A percentile compares a stretch with the other conserved stretches of the same genome.
Conservation (phyloP, 2,797 vertebrate species). For the Cossypha heuglini region DNA sequence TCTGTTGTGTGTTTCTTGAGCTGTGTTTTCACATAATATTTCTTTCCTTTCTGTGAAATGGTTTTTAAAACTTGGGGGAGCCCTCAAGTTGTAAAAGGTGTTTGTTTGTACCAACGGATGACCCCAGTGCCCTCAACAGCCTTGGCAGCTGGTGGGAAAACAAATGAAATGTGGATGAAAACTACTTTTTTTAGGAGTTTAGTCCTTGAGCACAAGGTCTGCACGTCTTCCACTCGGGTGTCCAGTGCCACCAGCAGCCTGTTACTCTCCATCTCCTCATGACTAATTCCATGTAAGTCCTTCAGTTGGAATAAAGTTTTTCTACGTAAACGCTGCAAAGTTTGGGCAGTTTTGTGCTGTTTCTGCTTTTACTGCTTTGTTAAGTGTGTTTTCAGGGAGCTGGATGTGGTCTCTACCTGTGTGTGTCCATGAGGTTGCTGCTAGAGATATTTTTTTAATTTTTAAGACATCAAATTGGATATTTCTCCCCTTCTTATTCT, state of each 20-base stretch:
- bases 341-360: background rate
- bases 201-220: slow-evolving; percentile 64
- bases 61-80: slow-evolving; percentile 71
- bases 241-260: slow-evolving; percentile 73
- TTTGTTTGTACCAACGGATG: slow-evolving; percentile 57
- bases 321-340: slow-evolving; percentile 61
- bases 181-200: slow-evolving; percentile 53
- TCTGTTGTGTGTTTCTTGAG: slow-evolving; percentile 73
- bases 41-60: slow-evolving; percentile 77
- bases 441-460: rapidly evolving
- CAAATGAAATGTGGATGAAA: slow-evolving; percentile 48
- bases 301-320: slow-evolving; percentile 80
- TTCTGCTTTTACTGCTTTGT: background rate
- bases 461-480: rapidly evolving
- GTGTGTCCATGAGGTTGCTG: background rate
- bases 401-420: rapidly evolving
- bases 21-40: slow-evolving; percentile 71
- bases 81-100: slow-evolving; percentile 69
- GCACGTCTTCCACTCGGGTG: slow-evolving; percentile 67
- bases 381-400: background rate
- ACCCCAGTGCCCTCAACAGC: slow-evolving; percentile 34
- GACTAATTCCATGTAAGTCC: slow-evolving; percentile 72
- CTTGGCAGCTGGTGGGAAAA: slow-evolving; percentile 52
- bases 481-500: background rate
- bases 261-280: slow-evolving; percentile 66